phyloP scores from a whole-genome alignment of 2,113 vertebrate genomes.

The Emberiza fucata region DNA sequence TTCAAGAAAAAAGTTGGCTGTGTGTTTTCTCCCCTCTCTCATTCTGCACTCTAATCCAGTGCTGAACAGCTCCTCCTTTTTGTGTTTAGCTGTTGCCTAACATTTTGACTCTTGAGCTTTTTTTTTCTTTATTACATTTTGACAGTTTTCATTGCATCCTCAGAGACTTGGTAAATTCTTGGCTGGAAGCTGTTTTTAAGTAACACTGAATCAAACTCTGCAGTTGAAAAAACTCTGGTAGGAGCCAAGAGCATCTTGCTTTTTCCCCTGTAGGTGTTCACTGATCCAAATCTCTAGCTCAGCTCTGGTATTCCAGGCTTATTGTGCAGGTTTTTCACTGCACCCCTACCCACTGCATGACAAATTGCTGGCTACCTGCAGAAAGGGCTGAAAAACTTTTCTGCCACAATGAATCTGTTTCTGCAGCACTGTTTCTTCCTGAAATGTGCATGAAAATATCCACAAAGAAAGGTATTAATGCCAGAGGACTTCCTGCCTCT shows the following conservation, averaged over 20 bases:
- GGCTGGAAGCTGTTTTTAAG: neutral
- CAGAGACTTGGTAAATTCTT: neutral
- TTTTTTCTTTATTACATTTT: neutral
- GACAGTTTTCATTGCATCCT: neutral
- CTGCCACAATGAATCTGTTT: neutral
- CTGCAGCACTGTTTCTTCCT: neutral
- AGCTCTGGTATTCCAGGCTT: neutral
- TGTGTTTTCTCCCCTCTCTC: neutral
- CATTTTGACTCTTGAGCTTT: neutral
- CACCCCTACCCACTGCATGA: neutral
- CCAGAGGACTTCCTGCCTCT: neutral
- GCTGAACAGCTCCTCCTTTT: neutral
- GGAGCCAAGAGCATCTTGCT: neutral
- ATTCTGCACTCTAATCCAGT: neutral
- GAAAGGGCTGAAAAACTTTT: constrained; percentile 1
- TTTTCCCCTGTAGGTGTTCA: neutral
- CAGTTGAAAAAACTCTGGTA: neutral
- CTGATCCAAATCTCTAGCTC: neutral
- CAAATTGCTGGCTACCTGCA: neutral
- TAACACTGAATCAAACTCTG: neutral
- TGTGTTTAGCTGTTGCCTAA: neutral
- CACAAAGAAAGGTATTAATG: neutral
- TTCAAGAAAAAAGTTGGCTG: accelerated
- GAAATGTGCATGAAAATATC: neutral
- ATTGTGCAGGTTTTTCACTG: neutral